These are phyloP conservation scores for Acanthoscelides obtectus DNA, from an alignment of 2,888 invertebrate genomes.

Conservation along the genomic window DNA sequence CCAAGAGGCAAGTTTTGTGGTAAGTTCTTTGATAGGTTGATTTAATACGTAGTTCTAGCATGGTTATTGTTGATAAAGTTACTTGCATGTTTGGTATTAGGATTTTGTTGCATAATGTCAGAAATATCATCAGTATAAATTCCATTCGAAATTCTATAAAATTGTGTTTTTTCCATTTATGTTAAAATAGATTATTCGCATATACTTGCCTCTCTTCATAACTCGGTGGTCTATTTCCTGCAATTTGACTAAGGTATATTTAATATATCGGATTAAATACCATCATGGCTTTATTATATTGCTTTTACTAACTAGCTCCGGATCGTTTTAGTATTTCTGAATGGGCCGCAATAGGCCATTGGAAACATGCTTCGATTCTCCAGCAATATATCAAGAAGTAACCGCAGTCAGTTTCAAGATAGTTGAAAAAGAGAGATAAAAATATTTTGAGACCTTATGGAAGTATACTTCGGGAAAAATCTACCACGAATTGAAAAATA, in stretches of 20 bases:
- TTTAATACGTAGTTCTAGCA: constrained; percentile 10
- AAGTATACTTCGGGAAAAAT: too few relatives aligned
- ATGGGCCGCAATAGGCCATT: too few relatives aligned
- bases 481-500: too few relatives aligned
- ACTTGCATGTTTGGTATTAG: neutral
- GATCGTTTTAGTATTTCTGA: neutral
- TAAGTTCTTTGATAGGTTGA: constrained; percentile 20
- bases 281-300: neutral
- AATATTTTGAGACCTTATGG: too few relatives aligned
- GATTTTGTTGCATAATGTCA: neutral
- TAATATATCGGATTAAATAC: neutral
- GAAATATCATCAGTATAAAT: neutral
- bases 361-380: too few relatives aligned
- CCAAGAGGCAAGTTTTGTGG: constrained; percentile 33
- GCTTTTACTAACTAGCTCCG: neutral
- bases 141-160: too few relatives aligned
- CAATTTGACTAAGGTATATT: neutral
- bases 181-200: too few relatives aligned
- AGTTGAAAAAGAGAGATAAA: too few relatives aligned
- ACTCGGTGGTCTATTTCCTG: neutral
- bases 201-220: constrained; percentile 2
- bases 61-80: constrained; percentile 3
- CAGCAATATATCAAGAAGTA: too few relatives aligned
- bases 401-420: too few relatives aligned
- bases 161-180: too few relatives aligned